Conservation (phyloP, 2,888 invertebrate species). For the Notocelia uddmanniana region DNA sequence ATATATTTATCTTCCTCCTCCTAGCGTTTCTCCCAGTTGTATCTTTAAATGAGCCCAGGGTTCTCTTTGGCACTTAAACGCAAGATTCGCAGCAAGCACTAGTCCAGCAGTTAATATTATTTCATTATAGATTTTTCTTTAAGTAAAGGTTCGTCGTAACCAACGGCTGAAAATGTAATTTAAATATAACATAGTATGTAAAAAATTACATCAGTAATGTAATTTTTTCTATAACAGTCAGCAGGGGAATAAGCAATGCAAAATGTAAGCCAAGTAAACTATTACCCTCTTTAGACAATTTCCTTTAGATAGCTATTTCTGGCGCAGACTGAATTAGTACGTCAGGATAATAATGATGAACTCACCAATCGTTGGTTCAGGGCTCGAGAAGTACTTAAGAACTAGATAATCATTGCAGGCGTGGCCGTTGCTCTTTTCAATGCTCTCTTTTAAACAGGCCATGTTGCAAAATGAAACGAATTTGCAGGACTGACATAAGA, state of each 20-base stretch:
- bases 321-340: no score
- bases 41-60: no score
- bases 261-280: no score
- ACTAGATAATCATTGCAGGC: slow-evolving; percentile 69
- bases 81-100: no score
- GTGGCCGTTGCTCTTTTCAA: slow-evolving; percentile 63
- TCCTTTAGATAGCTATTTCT: no score
- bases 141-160: not conserved
- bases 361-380: slow-evolving; percentile 18
- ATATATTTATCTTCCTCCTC: no score
- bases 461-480: slow-evolving; percentile 68
- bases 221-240: no score
- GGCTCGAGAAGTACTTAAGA: slow-evolving; percentile 61
- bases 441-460: slow-evolving; percentile 66
- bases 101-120: not conserved
- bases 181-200: not conserved
- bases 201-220: no score
- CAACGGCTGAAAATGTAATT: not conserved
- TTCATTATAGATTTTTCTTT: not conserved
- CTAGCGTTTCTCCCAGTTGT: no score
- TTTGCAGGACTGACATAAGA: slow-evolving; percentile 65
- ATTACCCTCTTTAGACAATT: no score
- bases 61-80: no score
- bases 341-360: not conserved
- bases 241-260: no score